Base-by-base conservation (phyloP, 2,113 vertebrate species). In the Gymnorhina tibicen region DNA sequence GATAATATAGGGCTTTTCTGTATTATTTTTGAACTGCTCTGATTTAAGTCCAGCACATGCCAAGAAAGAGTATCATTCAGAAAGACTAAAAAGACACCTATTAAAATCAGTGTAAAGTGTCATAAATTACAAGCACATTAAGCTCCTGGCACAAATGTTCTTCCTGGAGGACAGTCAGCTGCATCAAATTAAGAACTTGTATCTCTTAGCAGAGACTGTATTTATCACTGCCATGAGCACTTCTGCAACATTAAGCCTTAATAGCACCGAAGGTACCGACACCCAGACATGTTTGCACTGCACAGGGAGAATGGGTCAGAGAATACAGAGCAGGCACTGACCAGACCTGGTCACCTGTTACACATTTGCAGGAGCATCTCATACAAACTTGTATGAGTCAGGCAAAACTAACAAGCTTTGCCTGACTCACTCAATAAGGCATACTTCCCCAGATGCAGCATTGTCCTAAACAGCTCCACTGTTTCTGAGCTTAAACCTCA, bases 1-100 rank as follows among this genome's bases (percentile, higher is more conserved):
- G 4, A 2, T 1, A 68, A 44, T 35, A 53, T 2, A 32, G 4
- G 6, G 11, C 2, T 3, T 35, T 53, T 67, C 35, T 28, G 16
- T 39, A 64, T 39, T 8, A 42, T n/a, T 93, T 73, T 81, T 80
- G 26, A 56, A 58, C 7, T 39, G 24, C 26, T 49, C 27, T n/a
- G 27, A 78, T 67, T 92, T 72, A 81, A 74, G 32, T 66, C 70
- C 44, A 84, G 32, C 11, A 47, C 1, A 5, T 32, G 28, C 30
- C 49, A 77, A 68, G 14, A 64, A 76, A 76, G 0, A 66, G 8
- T 32, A 81, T 62, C 42, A 42, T 22, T 50, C 33, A 79, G 26
- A 89, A 84, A 85, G 56, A 16, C 27, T n/a, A 70, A 77, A 56
- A 35, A 32, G 3, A 59, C 10, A 41, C 23, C 33, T 47, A 55